phyloP scores from a whole-genome alignment of 2,888 invertebrate genomes.

The Heteromyza rotundicornis region DNA sequence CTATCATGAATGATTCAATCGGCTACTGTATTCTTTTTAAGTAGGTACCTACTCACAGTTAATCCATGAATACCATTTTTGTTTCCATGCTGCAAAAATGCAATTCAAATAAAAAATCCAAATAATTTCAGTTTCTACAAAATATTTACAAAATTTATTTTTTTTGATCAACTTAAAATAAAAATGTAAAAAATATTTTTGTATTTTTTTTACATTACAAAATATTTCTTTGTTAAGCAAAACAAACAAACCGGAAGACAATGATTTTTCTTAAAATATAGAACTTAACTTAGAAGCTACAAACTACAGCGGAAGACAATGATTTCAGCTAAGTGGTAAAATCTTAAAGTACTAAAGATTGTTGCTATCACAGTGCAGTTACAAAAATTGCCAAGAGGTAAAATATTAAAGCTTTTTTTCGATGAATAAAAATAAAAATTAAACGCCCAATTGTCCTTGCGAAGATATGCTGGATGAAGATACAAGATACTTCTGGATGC shows the following conservation, averaged over 20 bases:
- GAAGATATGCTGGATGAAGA: no score
- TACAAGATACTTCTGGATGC: no score
- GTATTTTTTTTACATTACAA: slow-evolving; percentile 12
- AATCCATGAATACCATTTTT: no score
- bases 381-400: neutral
- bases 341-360: slow-evolving; percentile 14
- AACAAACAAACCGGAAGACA: slow-evolving; percentile 31
- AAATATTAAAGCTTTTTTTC: slow-evolving; percentile 14
- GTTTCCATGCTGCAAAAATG: no score
- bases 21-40: no score
- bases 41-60: no score
- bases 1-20: no score
- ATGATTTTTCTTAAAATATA: no score
- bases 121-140: no score
- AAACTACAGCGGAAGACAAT: slow-evolving; percentile 15
- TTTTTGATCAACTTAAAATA: slow-evolving; percentile 9
- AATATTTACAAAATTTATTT: neutral
- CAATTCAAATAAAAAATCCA: no score
- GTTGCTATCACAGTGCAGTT: slow-evolving; percentile 18
- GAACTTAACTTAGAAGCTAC: neutral
- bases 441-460: no score
- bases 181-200: slow-evolving; percentile 10
- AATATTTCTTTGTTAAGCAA: slow-evolving; percentile 14
- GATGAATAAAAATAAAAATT: no score
- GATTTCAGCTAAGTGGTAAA: slow-evolving; percentile 5